These are phyloP conservation scores for Hippocampus comes DNA, from an alignment of 2,113 vertebrate species.

Conservation along the genomic window DNA sequence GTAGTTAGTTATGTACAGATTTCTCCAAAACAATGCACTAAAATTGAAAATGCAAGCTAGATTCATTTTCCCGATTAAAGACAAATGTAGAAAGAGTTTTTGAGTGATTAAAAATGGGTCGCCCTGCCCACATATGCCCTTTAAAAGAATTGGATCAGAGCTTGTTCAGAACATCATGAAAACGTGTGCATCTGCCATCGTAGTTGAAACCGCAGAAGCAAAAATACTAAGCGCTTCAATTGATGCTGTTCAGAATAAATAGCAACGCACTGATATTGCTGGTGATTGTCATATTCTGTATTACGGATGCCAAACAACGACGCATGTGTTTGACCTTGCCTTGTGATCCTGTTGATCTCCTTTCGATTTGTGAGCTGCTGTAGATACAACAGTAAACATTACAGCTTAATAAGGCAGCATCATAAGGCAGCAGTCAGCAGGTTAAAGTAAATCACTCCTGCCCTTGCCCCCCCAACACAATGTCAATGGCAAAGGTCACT, in stretches of 20 bases:
- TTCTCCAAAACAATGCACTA: no score
- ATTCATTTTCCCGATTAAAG: no score
- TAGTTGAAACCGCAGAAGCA: not conserved
- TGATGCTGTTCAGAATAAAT: not conserved
- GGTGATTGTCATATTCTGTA: conserved; percentile 3
- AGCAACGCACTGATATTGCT: not conserved
- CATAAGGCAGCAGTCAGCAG: conserved; percentile 17
- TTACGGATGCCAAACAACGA: not conserved
- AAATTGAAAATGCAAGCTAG: no score
- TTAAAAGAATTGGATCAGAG: not conserved
- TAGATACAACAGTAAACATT: conserved; percentile 10
- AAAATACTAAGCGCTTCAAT: not conserved
- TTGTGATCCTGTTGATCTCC: conserved; percentile 29
- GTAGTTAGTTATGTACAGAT: no score
- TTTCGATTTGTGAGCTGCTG: conserved; percentile 31
- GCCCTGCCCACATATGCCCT: no score
- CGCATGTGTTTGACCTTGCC: conserved; percentile 33
- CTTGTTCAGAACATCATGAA: not conserved
- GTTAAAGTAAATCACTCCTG: conserved; percentile 39
- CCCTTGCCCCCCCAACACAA: conserved; percentile 20
- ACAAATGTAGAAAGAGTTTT: no score
- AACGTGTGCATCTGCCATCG: not conserved
- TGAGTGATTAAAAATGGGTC: no score
- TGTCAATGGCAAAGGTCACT: conserved; percentile 48
- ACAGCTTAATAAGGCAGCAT: conserved; percentile 22